Base-by-base conservation (phyloP, 1,140 invertebrate species). In the Drosophila rufa region DNA sequence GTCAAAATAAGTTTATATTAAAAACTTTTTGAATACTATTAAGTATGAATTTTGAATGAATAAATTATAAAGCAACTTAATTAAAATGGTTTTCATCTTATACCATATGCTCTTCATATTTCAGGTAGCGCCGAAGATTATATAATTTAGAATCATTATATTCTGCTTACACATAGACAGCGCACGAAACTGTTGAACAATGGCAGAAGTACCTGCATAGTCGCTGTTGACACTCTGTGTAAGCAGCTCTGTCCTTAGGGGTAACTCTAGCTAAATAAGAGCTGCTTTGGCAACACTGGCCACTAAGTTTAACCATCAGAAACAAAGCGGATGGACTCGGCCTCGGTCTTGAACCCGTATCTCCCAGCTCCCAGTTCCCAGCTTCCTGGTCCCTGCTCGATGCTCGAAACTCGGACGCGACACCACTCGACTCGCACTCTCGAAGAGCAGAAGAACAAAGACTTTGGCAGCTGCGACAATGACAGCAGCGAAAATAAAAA, bases 401-500 rank as follows among this genome's bases (percentile, higher is more conserved):
- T 57, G 70, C 67, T 60, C 30, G 19, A 30, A 43, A 51, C 68
- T 74, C 56, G 68, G 70, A 74, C 70, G 38, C 46, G 46, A 73
- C 70, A 50, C 67, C 51, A 73, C 66, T 59, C 51, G 50, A 70
- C 67, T 69, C 62, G 42, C 43, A 38, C 68, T 57, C 68, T 85
- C 60, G 65, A 69, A 55, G 55, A 62, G 55, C 50, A 53, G 66
- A 89, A 89, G 84, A 90, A 89, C 85, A 89, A 89, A 90, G 85
- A 79, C 85, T 90, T 89, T 90, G 85, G 85, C 84, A 89, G 85
- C 85, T 91, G 84, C 78, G 80, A 90, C 84, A 89, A 90, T 84
- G 85, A 89, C 84, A 89, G 78, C 73, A 53, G 69, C 47, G 57
- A 76, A 90, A 89, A 89, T 90, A 89, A 89, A 89, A 89, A 85